Percentiles rank a stretch among this genome's conserved stretches.
These are phyloP conservation scores for Uromys caudimaculatus DNA, from an alignment of 2,797 vertebrate species.

Conservation along the genomic window DNA sequence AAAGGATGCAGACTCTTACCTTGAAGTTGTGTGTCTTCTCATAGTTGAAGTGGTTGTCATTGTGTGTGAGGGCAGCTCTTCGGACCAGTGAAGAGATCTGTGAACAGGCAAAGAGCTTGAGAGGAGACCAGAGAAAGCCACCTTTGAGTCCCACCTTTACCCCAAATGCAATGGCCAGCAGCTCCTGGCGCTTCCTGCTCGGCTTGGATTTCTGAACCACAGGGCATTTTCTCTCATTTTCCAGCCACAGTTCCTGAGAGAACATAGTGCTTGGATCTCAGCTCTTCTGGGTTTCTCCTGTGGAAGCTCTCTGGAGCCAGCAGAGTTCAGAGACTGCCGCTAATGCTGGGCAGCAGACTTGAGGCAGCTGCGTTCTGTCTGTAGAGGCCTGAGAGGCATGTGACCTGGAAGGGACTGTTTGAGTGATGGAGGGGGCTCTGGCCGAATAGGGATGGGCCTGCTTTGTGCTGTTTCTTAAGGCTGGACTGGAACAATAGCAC, in stretches of 20 bases:
- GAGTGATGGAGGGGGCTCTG: slow-evolving; percentile 90
- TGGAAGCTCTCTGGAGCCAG: slow-evolving; percentile 82
- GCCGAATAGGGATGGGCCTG: slow-evolving; percentile 90
- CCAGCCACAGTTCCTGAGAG: slow-evolving; percentile 88
- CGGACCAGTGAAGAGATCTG: slow-evolving; percentile 97
- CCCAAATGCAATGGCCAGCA: slow-evolving; percentile 95
- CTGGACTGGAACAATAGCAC: slow-evolving; percentile 93
- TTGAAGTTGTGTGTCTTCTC: slow-evolving; percentile 99
- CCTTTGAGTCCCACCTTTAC: slow-evolving; percentile 94
- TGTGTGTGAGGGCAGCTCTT: slow-evolving; percentile 94
- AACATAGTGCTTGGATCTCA: slow-evolving; percentile 88
- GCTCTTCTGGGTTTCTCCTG: slow-evolving; percentile 88
- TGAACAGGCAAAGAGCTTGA: slow-evolving; percentile 98
- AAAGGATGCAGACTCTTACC: slow-evolving; percentile 87
- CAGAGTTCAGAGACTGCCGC: slow-evolving; percentile 86
- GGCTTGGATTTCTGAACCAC: slow-evolving; percentile 91
- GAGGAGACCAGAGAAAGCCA: slow-evolving; percentile 95
- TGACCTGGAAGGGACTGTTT: slow-evolving; percentile 92
- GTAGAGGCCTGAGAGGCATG: slow-evolving; percentile 88
- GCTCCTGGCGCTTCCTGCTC: slow-evolving; percentile 94
- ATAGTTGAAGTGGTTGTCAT: slow-evolving; percentile 96
- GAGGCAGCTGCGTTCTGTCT: slow-evolving; percentile 91
- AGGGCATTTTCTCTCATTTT: slow-evolving; percentile 88
- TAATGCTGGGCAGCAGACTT: slow-evolving; percentile 89
- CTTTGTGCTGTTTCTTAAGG: slow-evolving; percentile 91